Conservation (phyloP, 2,797 vertebrate genomes). For the Delichon dasypus region DNA sequence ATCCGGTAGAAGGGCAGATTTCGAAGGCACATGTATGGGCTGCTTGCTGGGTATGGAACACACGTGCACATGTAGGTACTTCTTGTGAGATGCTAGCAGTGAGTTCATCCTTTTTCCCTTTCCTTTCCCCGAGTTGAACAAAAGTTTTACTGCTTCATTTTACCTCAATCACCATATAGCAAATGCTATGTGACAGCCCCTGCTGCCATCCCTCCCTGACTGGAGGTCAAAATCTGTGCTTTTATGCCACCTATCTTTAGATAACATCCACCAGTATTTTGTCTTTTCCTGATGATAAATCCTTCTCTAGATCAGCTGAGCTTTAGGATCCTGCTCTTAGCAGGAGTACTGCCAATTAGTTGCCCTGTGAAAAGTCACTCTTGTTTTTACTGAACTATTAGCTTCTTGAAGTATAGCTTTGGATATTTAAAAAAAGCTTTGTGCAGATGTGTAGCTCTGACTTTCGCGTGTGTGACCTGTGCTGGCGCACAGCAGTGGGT, state of each 20-base stretch:
- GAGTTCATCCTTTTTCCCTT: background rate
- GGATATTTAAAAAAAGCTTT: background rate
- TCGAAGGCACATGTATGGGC: rapidly evolving
- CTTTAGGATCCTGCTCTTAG: background rate
- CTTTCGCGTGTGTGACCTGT: background rate
- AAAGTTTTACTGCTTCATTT: background rate
- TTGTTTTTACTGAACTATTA: background rate
- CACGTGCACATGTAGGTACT: rapidly evolving
- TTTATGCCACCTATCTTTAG: background rate
- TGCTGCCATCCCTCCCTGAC: background rate
- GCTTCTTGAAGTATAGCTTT: background rate
- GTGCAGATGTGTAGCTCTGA: background rate
- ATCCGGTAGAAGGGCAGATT: background rate
- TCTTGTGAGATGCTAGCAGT: background rate
- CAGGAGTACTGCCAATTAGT: background rate
- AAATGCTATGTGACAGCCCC: background rate
- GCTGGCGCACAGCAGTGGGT: background rate
- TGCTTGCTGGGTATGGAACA: background rate
- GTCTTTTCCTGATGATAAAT: background rate
- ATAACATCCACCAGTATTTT: background rate
- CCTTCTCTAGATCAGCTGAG: background rate
- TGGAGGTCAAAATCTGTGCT: background rate
- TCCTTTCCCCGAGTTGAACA: background rate
- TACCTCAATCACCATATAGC: background rate
- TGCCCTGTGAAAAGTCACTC: background rate